Conservation (phyloP, 1,140 invertebrate genomes). For the Littorina saxatilis region DNA sequence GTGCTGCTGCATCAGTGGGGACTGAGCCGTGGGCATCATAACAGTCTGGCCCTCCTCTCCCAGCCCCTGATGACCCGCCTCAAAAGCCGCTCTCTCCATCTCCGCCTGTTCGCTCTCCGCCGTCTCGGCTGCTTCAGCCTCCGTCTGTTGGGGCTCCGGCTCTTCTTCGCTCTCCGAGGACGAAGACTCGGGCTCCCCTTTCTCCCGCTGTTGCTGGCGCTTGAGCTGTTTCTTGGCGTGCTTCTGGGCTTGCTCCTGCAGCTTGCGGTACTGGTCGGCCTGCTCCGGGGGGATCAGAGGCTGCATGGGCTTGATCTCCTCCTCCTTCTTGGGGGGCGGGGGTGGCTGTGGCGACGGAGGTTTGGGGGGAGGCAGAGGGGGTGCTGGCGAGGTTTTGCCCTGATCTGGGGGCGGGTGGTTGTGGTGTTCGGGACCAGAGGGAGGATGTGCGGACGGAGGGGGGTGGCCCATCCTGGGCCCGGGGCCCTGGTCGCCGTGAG, state of each 20-base stretch:
- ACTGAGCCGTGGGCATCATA: conserved; percentile 46
- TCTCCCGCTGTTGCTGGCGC: conserved; percentile 50
- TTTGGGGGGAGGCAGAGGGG: conserved; percentile 46
- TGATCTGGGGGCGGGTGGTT: background rate
- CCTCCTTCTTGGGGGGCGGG: conserved; percentile 50
- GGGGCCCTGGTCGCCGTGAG: background rate
- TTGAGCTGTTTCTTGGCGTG: conserved; percentile 56
- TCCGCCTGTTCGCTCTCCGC: conserved; percentile 46
- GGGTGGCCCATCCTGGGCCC: background rate
- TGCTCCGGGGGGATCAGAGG: conserved; percentile 59
- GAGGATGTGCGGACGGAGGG: background rate
- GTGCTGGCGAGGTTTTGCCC: conserved; percentile 20
- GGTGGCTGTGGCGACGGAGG: conserved; percentile 49
- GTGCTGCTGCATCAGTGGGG: conserved; percentile 51
- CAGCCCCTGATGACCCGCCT: conserved; percentile 41
- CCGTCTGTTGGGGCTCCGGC: conserved; percentile 37
- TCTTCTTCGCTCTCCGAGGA: conserved; percentile 49
- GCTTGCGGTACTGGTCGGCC: conserved; percentile 56
- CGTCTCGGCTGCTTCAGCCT: conserved; percentile 27
- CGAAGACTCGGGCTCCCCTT: conserved; percentile 47
- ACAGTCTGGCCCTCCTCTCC: conserved; percentile 41
- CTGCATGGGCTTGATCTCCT: conserved; percentile 55
- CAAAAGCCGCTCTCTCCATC: conserved; percentile 47
- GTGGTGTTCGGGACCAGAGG: background rate
- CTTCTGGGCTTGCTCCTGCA: conserved; percentile 58